Evolutionary conservation across 2,888 invertebrate species (phyloP), one percentile per base, ranked within the genome.

Genomic region (Chloroclysta siterata): DNA sequence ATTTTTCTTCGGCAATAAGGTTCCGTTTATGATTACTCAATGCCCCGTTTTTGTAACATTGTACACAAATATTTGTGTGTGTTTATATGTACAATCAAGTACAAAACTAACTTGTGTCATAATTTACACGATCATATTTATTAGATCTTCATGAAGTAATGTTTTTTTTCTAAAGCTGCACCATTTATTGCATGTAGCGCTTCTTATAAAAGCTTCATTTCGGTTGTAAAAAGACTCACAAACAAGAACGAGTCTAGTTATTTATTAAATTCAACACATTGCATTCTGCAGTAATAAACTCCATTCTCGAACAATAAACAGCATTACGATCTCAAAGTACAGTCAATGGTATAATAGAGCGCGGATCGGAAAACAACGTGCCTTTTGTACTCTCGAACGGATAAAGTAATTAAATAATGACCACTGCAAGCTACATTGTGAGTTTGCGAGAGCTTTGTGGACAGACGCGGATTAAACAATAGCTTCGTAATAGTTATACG

Each of bases 321-420:
- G 53, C 57, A 63, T 55, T 63, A 58, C 46, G 51, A 50, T 15
- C 63, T 53, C 17, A 53, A 48, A 46, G 51, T 56, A 60, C 48
- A 64, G 53, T 61, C 57, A 46, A 50, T 53, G n/a, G 39, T 54
- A 61, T 58, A 53, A 57, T 53, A 53, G 52, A 57, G 53, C 48
- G 57, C 46, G 65, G 58, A 53, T 64, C 50, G 44, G 17, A 56
- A 56, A 65, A 56, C 60, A 60, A 53, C 67, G 71, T 71, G 71
- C 67, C 66, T 60, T 47, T 60, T 57, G 59, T 59, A 55, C 66
- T 63, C 42, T 55, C 53, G 62, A 53, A 50, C 44, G 69, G 72
- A 68, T 72, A 64, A 66, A 68, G 65, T 73, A 73, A 72, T 70
- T 73, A 70, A 70, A 71, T 73, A 68, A 70, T 69, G 63, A 68